Conservation (phyloP, 1,140 invertebrate genomes). For the Pseudachorutes palmiensis region DNA sequence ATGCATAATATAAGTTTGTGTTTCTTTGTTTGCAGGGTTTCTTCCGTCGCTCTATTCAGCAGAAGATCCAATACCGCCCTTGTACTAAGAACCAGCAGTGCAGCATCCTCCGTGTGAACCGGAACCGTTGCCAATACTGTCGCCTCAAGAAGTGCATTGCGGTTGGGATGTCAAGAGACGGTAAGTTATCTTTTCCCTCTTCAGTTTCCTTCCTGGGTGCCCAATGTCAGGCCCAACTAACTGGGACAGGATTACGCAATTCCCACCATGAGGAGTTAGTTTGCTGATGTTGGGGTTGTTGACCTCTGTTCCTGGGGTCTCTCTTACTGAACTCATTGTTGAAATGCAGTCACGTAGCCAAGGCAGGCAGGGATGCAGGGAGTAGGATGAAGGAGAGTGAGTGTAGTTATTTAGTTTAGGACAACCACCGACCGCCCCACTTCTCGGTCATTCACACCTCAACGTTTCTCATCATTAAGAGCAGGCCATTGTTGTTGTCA, state of each 20-base stretch:
- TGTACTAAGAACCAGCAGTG: slow-evolving; percentile 98
- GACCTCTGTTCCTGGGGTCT: not conserved
- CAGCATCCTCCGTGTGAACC: slow-evolving; percentile 89
- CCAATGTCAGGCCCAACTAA: too few species aligned
- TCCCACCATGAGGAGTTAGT: not conserved
- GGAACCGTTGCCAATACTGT: slow-evolving; percentile 95
- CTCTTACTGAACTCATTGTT: not conserved
- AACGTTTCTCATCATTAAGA: not conserved
- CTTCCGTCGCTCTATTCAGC: slow-evolving; percentile 79
- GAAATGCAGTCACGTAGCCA: not conserved
- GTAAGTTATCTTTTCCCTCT: slow-evolving; percentile 50
- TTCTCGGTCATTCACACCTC: slow-evolving; percentile 9
- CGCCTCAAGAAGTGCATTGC: slow-evolving; percentile 95
- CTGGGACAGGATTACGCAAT: not conserved
- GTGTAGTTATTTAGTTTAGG: not conserved
- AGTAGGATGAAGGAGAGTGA: slow-evolving; percentile 1
- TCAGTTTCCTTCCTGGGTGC: not conserved
- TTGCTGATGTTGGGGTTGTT: not conserved
- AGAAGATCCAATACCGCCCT: slow-evolving; percentile 95
- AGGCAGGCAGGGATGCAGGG: not conserved
- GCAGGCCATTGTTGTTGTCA: not conserved
- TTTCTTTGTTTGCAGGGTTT: slow-evolving; percentile 47
- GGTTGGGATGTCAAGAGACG: slow-evolving; percentile 96
- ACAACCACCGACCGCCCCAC: slow-evolving; percentile 7
- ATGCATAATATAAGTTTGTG: slow-evolving; percentile 16